Percentiles rank a stretch among this genome's conserved stretches.
phyloP scores from a whole-genome alignment of 2,113 vertebrate species.

The Azemiops feae region DNA sequence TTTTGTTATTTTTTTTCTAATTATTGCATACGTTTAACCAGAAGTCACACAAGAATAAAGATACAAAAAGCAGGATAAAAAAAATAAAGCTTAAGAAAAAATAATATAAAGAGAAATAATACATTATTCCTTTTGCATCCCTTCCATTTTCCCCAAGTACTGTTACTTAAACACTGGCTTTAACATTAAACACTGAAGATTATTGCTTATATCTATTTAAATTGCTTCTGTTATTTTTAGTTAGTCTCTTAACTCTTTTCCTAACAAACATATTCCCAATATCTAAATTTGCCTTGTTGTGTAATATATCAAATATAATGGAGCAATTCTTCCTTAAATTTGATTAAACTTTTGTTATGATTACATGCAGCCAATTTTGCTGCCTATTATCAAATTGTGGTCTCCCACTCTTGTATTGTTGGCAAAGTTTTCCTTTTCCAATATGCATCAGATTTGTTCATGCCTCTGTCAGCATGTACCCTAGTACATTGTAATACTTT shows the following conservation, averaged over 20 bases:
- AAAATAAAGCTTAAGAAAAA: background rate
- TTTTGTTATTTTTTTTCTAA: background rate
- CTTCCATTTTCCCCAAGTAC: background rate
- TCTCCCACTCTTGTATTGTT: background rate
- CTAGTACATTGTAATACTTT: background rate
- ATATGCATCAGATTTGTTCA: background rate
- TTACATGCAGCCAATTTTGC: background rate
- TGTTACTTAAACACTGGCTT: background rate
- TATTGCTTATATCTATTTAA: background rate
- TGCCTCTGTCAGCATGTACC: background rate
- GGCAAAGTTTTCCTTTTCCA: background rate
- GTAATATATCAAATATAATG: background rate
- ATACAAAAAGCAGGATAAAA: background rate
- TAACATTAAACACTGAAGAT: background rate
- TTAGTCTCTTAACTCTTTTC: background rate
- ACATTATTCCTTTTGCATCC: background rate
- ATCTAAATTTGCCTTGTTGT: background rate
- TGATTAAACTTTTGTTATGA: background rate
- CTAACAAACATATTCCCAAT: background rate
- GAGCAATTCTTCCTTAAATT: background rate
- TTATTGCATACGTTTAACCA: background rate
- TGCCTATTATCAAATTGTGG: background rate
- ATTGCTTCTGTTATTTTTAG: background rate
- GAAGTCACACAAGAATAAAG: background rate
- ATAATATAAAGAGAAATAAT: background rate